phyloP scores from a whole-genome alignment of 1,140 invertebrate genomes.

The Drepana arcuata region DNA sequence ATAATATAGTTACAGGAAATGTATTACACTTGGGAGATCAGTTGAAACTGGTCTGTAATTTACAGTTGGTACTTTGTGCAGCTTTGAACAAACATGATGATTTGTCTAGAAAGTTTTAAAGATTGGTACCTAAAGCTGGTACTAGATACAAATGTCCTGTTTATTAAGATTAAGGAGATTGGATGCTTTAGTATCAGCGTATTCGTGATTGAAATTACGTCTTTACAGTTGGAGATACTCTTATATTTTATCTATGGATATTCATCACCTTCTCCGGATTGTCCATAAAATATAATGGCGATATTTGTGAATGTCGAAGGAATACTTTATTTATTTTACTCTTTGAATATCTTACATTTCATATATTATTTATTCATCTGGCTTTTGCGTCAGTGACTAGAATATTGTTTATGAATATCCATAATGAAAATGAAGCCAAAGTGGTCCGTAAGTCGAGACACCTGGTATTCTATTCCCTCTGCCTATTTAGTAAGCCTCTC shows the following conservation, averaged over 20 bases:
- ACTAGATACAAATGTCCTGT: slow-evolving; percentile 17
- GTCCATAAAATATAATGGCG: too few relatives aligned
- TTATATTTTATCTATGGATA: too few relatives aligned
- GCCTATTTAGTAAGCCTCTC: too few relatives aligned
- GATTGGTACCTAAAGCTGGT: slow-evolving; percentile 18
- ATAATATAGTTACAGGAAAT: slow-evolving; percentile 1
- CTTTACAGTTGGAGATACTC: too few relatives aligned
- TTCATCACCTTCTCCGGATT: too few relatives aligned
- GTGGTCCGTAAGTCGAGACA: background rate
- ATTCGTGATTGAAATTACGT: too few relatives aligned
- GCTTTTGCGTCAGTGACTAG: background rate
- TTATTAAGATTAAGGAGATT: slow-evolving; percentile 15
- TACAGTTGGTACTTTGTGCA: slow-evolving; percentile 27
- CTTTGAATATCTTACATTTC: background rate
- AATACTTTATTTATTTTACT: background rate
- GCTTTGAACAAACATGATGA: slow-evolving; percentile 35
- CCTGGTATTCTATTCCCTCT: too few relatives aligned
- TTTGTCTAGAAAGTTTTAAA: slow-evolving; percentile 48
- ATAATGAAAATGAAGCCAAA: background rate
- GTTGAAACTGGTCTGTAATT: slow-evolving; percentile 20
- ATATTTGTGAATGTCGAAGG: background rate
- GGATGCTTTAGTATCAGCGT: background rate
- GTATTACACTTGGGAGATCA: slow-evolving; percentile 19
- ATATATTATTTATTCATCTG: background rate
- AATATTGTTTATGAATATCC: background rate